Conservation (phyloP, 2,888 invertebrate genomes). For the Agriopis marginaria region DNA sequence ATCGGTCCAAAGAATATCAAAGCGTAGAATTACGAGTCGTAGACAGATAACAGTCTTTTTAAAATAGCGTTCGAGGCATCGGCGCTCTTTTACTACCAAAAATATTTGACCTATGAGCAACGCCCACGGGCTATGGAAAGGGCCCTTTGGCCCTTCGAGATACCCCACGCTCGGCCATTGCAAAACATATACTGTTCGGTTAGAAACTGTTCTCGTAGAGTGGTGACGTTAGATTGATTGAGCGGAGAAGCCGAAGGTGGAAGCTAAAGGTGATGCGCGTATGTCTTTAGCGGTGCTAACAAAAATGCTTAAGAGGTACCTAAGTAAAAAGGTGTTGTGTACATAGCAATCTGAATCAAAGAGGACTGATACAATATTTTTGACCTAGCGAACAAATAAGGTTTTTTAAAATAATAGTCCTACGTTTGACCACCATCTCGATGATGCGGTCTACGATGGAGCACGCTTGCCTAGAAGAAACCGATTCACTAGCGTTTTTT, state of each 20-base stretch:
- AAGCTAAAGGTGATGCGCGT: constrained; percentile 29
- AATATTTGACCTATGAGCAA: constrained; percentile 48
- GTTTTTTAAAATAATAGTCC: too few relatives aligned
- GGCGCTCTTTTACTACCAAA: constrained; percentile 39
- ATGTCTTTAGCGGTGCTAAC: constrained; percentile 12
- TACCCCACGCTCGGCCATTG: constrained; percentile 45
- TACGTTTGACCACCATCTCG: too few relatives aligned
- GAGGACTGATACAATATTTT: too few relatives aligned
- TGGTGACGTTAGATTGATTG: constrained; percentile 43
- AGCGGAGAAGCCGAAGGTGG: constrained; percentile 32
- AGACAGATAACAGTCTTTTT: constrained; percentile 38
- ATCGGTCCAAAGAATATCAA: too few relatives aligned
- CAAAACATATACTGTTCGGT: constrained; percentile 41
- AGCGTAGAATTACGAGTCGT: constrained; percentile 1
- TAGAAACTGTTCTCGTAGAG: constrained; percentile 41
- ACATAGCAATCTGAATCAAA: too few relatives aligned
- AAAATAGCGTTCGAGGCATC: background rate
- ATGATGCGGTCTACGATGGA: too few relatives aligned
- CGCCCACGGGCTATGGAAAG: constrained; percentile 46
- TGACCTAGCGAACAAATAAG: too few relatives aligned
- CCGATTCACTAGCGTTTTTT: too few relatives aligned
- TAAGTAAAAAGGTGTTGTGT: too few relatives aligned
- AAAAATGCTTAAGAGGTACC: constrained; percentile 3
- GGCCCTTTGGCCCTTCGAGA: constrained; percentile 43
- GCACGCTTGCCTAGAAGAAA: too few relatives aligned